Evolutionary conservation across 2,888 invertebrate species (phyloP), one percentile per base, ranked within the genome.

Genomic region (Ashinkailepas kermadecensis): DNA sequence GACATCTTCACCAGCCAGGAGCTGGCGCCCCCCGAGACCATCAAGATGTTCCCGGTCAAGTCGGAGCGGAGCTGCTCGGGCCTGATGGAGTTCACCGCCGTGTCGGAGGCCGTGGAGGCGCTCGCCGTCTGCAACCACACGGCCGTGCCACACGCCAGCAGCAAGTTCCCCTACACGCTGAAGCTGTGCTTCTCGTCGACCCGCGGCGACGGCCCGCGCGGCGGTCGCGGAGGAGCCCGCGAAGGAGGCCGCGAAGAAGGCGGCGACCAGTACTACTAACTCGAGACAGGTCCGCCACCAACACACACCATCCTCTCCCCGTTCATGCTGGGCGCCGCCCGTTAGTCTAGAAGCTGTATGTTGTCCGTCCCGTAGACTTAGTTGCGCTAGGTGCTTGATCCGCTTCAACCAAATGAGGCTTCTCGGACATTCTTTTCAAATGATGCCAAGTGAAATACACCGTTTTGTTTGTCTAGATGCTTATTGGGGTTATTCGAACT

Each of bases 141-240:
- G 84, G 95, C 96, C 86, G 94, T 99, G 86, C 94, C 95, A 87
- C 96, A 96, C 89, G 95, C 96, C 90, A 94, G 94, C 88, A 96
- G 96, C 85, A 97, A 97, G 90, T 96, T 96, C 89, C 99, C 99
- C 85, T 99, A 97, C 91, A 95, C 97, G 86, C 95, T 99, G 94
- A 99, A 99, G 89, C 90, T 99, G 86, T 98, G 98, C 88, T 99
- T 98, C 91, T 97, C 97, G 54, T 95, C 96, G 83, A 92, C 93
- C 23, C 58, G 79, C 58, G 9, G 21, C 39, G 74, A 56, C 54
- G 54, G 54, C 9, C 56, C 21, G 3, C 13, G 39, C 12, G 39
- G 70, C 70, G 70, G 39, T 0, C 39, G 70, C 39, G 54, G 74
- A 15, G 74, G 21, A 18, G 18, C 23, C 1, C 39, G 56, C 9